These are phyloP conservation scores for Leptopilina clavipes DNA, from an alignment of 1,140 invertebrate genomes.

Conservation along the genomic window DNA sequence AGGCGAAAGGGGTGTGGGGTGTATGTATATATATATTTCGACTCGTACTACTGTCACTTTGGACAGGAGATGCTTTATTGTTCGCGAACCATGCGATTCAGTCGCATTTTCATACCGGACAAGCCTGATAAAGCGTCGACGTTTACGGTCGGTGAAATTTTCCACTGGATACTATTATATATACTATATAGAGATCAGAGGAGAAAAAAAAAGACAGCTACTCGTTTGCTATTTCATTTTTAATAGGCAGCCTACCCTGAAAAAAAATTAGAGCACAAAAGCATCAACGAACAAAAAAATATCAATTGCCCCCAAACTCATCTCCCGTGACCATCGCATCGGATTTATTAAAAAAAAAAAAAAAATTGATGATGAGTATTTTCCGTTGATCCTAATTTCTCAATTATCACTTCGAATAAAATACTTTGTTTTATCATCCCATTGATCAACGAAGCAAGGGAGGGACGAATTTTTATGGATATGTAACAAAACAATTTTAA, in stretches of 20 bases:
- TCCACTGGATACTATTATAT: not conserved
- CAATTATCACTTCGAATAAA: too few relatives aligned
- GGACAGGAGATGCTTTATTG: slow-evolving; percentile 60
- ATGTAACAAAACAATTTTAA: too few relatives aligned
- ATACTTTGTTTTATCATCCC: too few relatives aligned
- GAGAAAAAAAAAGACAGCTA: slow-evolving; percentile 18
- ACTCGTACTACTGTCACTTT: slow-evolving; percentile 56
- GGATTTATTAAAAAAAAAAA: not conserved
- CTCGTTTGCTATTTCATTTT: slow-evolving; percentile 22
- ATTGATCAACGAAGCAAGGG: too few relatives aligned
- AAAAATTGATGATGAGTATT: too few relatives aligned
- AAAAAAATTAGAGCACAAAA: slow-evolving; percentile 9
- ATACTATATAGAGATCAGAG: too few relatives aligned
- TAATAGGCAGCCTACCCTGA: not conserved
- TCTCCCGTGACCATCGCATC: too few relatives aligned
- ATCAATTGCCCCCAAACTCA: not conserved
- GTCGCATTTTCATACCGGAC: slow-evolving; percentile 58
- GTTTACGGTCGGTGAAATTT: slow-evolving; percentile 49
- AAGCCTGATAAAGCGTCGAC: slow-evolving; percentile 52
- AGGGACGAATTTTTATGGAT: too few relatives aligned
- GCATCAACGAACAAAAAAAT: not conserved
- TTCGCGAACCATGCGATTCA: slow-evolving; percentile 49
- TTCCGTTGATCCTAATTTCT: too few relatives aligned
- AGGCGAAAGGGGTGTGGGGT: slow-evolving; percentile 39
- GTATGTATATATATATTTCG: slow-evolving; percentile 59